Base-by-base conservation (phyloP, 2,888 invertebrate genomes). In the Gortyna flavago region DNA sequence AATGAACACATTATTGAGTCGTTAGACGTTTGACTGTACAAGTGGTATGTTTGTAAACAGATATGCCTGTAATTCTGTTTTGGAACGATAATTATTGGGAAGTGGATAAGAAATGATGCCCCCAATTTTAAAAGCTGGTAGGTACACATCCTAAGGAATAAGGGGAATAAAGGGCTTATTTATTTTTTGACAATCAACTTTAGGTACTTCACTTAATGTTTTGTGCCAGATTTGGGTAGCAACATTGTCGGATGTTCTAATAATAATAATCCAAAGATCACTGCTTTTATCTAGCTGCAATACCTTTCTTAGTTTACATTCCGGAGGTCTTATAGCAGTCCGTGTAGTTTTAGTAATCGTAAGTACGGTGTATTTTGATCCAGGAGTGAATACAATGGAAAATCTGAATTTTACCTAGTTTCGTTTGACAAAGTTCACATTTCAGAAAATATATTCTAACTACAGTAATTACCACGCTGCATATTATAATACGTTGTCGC, bases 1-100 rank as follows among this genome's bases (percentile, higher is more conserved):
- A 86, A 83, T 86, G 86, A 83, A 83, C 77, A 73, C 78, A 83
- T 83, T 83, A 86, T 83, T 77, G 59, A 51, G 66, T 66, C 65
- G 77, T 85, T 85, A 72, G 83, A 77, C n/a, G 70, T 69, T 83
- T 67, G 69, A 57, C 16, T 51, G 57, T 72, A 65, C 59, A 64
- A 77, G 69, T 57, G 38, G 61, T 62, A 13, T 76, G 66, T 77
- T 83, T 73, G 72, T 67, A 70, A 85, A 77, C 77, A 68, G 62
- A 64, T 25, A 57, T 51, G 25, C 1, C 21, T 61, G 38, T 62
- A 66, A 72, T 66, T 41, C 38, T 3, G 32, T 65, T 59, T 64
- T 18, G 57, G 44, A 59, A 18, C 48, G 21, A 61, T 32, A 62
- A 72, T 65, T 35, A 51, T 57, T 57, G 11, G 32, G 35, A 25